Conservation (phyloP, 2,113 vertebrate species). For the Grantiella picta region DNA sequence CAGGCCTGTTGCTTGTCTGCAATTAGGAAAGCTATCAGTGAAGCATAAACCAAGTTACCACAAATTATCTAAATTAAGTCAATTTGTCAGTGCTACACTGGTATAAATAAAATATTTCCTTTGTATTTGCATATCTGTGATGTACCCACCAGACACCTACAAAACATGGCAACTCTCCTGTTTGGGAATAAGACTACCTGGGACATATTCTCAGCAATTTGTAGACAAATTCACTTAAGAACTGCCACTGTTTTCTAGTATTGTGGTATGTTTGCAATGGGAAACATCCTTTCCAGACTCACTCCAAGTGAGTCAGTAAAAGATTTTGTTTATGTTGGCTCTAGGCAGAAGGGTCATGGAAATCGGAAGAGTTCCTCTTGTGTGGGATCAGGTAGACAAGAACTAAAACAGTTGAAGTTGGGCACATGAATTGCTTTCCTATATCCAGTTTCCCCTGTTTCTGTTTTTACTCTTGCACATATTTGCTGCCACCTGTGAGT, state of each 20-base stretch:
- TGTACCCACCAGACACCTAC: neutral
- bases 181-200: neutral
- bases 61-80: neutral
- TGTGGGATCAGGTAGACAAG: neutral
- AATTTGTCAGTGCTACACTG: neutral
- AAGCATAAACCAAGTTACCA: neutral
- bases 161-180: neutral
- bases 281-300: neutral
- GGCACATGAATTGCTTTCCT: neutral
- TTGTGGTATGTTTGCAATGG: neutral
- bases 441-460: neutral
- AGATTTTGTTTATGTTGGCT: neutral
- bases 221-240: neutral
- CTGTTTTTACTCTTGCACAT: neutral
- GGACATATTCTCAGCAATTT: neutral
- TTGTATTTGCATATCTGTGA: neutral
- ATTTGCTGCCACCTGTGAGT: neutral
- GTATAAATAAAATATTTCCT: neutral
- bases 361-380: neutral
- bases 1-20: neutral
- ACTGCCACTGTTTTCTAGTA: neutral
- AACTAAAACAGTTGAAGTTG: neutral
- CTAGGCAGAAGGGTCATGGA: neutral
- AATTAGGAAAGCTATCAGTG: neutral
- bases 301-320: neutral